Evolutionary conservation across 2,113 vertebrate genomes (phyloP), one percentile per base, ranked within the genome.

Genomic region (Eolophus roseicapilla): DNA sequence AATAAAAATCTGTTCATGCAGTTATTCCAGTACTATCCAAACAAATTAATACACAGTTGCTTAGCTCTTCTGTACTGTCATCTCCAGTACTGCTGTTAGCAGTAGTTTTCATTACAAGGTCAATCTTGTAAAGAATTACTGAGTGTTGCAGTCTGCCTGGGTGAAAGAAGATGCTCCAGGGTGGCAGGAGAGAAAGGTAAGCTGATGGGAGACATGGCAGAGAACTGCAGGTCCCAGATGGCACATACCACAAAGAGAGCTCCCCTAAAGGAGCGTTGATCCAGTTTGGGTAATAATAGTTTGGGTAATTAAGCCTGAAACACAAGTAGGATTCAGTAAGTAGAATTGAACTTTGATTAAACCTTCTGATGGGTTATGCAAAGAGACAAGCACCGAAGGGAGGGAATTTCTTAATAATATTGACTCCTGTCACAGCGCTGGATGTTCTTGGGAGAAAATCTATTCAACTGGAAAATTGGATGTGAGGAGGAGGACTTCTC

Each of bases 391-490:
- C 74, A 20, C 25, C 77, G 80, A 65, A 81, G 71, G 55, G 68
- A 70, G 59, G 49, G 64, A 10, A 86, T 82, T 95, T 95, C 83
- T 84, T 91, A 71, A 82, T 91, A 81, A 35, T 92, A 97, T 93
- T 96, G 97, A 95, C 94, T 94, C 88, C 67, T 97, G 93, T 95
- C 96, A 96, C 65, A 76, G 76, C 12, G 18, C 53, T 89, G 64
- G 89, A 68, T 49, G 3, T 78, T 68, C 57, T 44, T 52, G 77
- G 75, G 80, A 39, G 81, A n/a, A 67, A 89, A 39, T 65, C 83
- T 91, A 50, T 62, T 97, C 93, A 91, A 4, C 35, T 97, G 96
- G 95, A 97, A 97, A 97, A 97, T 97, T 97, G 94, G 88, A 93
- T 96, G 39, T 28, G 87, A 85, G 81, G 81, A 92, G 86, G 44